phyloP scores from a whole-genome alignment of 2,797 vertebrate species.

The Arctocebus calabarensis region DNA sequence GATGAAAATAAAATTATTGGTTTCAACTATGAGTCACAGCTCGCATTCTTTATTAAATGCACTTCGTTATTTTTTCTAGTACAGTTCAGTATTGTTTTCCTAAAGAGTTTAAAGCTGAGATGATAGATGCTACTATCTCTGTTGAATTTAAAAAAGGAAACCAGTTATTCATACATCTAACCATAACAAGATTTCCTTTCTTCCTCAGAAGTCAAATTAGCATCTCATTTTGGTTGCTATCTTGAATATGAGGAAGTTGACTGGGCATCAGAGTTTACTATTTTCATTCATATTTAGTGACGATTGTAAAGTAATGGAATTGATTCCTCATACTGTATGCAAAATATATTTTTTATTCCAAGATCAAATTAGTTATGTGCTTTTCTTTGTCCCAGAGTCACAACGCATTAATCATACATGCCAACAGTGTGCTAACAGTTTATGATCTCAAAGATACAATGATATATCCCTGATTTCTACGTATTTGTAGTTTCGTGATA shows the following conservation, averaged over 20 bases:
- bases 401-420: not conserved
- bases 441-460: not conserved
- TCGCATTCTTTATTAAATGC: slow-evolving; percentile 10
- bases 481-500: not conserved
- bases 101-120: slow-evolving; percentile 23
- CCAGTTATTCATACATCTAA: not conserved
- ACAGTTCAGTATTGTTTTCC: no score
- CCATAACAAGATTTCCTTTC: not conserved
- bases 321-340: not conserved
- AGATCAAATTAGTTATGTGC: not conserved
- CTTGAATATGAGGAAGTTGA: slow-evolving; percentile 18
- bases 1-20: slow-evolving; percentile 6
- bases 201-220: slow-evolving; percentile 35
- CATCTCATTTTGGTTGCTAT: slow-evolving; percentile 21
- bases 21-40: slow-evolving; percentile 35
- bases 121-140: not conserved
- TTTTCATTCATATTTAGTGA: not conserved
- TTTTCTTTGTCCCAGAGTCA: slow-evolving; percentile 34
- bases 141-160: slow-evolving; percentile 41
- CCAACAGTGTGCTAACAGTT: not conserved
- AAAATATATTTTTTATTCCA: slow-evolving; percentile 1
- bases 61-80: not conserved
- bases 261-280: not conserved
- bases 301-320: not conserved
- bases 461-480: not conserved